Conservation (phyloP, 2,888 invertebrate species). For the Eumacrocentrus americanus region DNA sequence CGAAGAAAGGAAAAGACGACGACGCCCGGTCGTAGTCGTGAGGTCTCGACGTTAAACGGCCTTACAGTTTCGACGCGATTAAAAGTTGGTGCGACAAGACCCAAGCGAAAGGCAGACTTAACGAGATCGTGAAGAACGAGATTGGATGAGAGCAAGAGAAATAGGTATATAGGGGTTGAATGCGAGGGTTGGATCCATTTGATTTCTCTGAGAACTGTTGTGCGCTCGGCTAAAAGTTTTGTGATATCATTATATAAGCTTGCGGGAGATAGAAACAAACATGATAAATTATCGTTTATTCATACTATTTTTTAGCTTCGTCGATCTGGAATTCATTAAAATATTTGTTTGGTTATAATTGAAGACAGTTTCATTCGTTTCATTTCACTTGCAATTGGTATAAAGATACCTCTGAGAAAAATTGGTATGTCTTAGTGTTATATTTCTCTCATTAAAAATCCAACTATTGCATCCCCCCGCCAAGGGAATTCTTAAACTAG, state of each 20-base stretch:
- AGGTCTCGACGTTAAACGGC: constrained; percentile 26
- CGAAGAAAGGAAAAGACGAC: constrained; percentile 13
- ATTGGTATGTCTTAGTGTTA: no score
- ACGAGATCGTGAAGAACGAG: constrained; percentile 24
- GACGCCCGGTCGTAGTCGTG: not conserved
- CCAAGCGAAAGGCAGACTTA: constrained; percentile 26
- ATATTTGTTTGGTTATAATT: not conserved
- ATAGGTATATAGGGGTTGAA: constrained; percentile 16
- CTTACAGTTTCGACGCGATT: constrained; percentile 35
- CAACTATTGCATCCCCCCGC: no score
- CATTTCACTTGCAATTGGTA: not conserved
- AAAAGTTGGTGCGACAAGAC: constrained; percentile 30
- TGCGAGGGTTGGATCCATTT: constrained; percentile 3
- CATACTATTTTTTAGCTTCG: not conserved
- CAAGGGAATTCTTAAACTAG: no score
- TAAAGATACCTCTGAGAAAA: not conserved
- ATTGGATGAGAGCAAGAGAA: constrained; percentile 18
- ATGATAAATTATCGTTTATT: not conserved
- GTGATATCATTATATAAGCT: constrained; percentile 1
- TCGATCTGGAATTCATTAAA: not conserved
- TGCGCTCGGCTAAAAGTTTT: not conserved
- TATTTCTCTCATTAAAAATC: no score
- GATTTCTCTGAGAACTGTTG: constrained; percentile 8
- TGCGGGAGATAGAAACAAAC: not conserved
- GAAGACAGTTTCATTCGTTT: not conserved